Base-by-base conservation (phyloP, 2,888 invertebrate species). In the Drosophila lutescens region DNA sequence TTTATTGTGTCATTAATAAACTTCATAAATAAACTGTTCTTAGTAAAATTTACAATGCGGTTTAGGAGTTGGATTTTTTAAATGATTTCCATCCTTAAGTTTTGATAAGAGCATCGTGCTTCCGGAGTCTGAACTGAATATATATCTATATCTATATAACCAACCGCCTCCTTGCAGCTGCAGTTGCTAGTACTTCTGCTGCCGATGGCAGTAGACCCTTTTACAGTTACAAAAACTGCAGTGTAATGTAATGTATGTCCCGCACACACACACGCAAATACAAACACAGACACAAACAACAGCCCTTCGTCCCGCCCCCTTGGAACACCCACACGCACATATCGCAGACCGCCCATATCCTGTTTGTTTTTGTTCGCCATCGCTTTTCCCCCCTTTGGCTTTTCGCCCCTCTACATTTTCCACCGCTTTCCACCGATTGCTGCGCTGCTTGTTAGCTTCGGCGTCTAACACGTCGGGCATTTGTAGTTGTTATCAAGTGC, bases 401-500 rank as follows among this genome's bases (percentile, higher is more conserved):
- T 50, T 32, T 13, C 26, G 12, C 26, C 43, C 5, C 20, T 20
- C 20, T 20, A 43, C 36, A 26, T 36, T 47, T 36, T 40, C 32
- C 40, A 30, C 26, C 51, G 68, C 46, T 63, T 62, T 63, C 66
- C 51, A 55, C 46, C 46, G 51, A 53, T 74, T 60, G 63, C 76
- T 73, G 77, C 73, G 77, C 73, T 77, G 68, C 82, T 79, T 79
- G 82, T 82, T 82, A 82, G 82, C 77, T 70, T 60, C 69, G 74
- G 69, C 80, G 65, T 79, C 82, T 82, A 82, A 79, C 79, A 82
- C 78, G 71, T 72, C 80, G 77, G 68, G 67, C 74, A 77, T 80
- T 79, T 80, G 79, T 82, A 77, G 82, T 82, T 82, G 79, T 80
- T 80, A 80, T 83, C 83, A 82, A 79, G 82, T 79, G 83, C 80